These are phyloP conservation scores for Ooceraea biroi DNA, from an alignment of 1,140 invertebrate species.

Conservation along the genomic window DNA sequence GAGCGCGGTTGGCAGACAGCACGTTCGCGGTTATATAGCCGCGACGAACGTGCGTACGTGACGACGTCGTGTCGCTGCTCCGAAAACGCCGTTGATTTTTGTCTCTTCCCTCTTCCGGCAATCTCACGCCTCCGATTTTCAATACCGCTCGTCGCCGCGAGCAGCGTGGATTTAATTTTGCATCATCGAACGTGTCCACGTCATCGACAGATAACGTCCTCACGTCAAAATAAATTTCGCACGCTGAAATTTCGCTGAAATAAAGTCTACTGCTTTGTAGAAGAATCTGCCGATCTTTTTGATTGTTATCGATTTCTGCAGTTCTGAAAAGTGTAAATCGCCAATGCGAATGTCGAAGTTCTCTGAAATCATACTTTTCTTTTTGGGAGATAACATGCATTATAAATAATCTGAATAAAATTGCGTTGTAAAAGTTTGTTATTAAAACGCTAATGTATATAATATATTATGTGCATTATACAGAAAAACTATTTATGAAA, in stretches of 20 bases:
- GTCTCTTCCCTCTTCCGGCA: slow-evolving; percentile 48
- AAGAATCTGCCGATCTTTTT: background rate
- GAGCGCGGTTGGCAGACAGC: slow-evolving; percentile 39
- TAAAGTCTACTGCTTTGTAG: background rate
- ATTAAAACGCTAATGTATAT: no score
- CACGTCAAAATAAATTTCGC: slow-evolving; percentile 31
- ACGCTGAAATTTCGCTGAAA: slow-evolving; percentile 15
- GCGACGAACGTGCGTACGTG: slow-evolving; percentile 47
- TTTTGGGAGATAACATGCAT: no score
- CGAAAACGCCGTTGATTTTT: slow-evolving; percentile 63
- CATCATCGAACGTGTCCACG: slow-evolving; percentile 22
- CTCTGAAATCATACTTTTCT: no score
- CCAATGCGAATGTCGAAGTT: no score
- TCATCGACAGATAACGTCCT: slow-evolving; percentile 8
- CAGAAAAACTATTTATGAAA: background rate
- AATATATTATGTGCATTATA: no score
- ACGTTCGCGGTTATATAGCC: slow-evolving; percentile 58
- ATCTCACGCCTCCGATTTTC: slow-evolving; percentile 44
- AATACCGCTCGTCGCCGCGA: slow-evolving; percentile 33
- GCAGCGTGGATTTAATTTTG: slow-evolving; percentile 45
- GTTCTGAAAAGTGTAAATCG: no score
- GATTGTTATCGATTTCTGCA: no score
- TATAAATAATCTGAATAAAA: no score
- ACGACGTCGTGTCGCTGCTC: slow-evolving; percentile 46
- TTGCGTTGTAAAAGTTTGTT: no score